Evolutionary conservation across 1,140 invertebrate genomes (phyloP), one percentile per base, ranked within the genome.

Genomic region (Tetramorium parvispinum): DNA sequence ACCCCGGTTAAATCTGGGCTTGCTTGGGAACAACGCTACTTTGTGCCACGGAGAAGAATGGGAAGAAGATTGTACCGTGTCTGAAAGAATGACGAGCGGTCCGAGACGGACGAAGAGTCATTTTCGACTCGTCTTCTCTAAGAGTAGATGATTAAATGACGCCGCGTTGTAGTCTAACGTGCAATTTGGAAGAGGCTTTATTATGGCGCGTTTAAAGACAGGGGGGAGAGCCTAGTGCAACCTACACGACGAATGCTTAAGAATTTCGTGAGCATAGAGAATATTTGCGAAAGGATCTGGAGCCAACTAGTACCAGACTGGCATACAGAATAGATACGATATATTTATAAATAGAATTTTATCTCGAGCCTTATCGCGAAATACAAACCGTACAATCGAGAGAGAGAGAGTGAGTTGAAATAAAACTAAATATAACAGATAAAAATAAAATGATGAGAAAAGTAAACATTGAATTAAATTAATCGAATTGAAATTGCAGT

Each of bases 91-190:
- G 77, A 68, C 75, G 85, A 85, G 49, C 43, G 77, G 73, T n/a
- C 61, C 24, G 46, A 27, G 32, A 61, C 55, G 40, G 61, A 66
- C 79, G 53, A 59, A 49, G 37, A 68, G 46, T 71, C 76, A 49
- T 78, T 81, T 81, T 85, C 49, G 75, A 21, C 51, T 46, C 55
- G 43, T 65, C 27, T 46, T 86, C 18, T 46, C 53, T 43, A 32
- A 63, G 53, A 82, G 55, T 37, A 49, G 53, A 49, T 66, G 71
- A 75, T 83, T 83, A 59, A 83, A 51, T 59, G 68, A 83, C 40
- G 79, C 79, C 18, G 40, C 68, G 68, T 83, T 43, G 24, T 75
- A 57, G 78, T 83, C 79, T 83, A 83, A 83, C 70, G 79, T 83
- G n/a, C 27, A 83, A 83, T 83, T 83, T 83, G 11, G 43, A 71